These are phyloP conservation scores for Phalanger gymnotis DNA, from an alignment of 2,797 vertebrate species.

Conservation along the genomic window DNA sequence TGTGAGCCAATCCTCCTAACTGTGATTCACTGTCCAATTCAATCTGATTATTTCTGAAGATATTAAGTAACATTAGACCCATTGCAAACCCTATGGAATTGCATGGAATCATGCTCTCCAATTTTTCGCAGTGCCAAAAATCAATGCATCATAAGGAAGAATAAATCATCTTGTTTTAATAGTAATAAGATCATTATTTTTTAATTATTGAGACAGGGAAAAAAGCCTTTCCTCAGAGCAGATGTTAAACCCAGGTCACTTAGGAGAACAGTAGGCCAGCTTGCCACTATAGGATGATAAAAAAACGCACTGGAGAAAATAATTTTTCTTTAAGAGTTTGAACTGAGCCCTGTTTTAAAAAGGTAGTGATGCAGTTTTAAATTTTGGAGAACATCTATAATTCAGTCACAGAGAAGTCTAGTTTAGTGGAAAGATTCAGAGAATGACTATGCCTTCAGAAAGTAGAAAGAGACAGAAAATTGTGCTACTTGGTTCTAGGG, in stretches of 20 bases:
- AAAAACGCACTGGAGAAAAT: slow-evolving; percentile 42
- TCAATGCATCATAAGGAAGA: slow-evolving; percentile 75
- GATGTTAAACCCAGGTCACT: slow-evolving; percentile 77
- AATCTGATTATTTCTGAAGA: slow-evolving; percentile 74
- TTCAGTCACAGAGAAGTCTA: not conserved
- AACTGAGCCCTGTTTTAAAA: slow-evolving; percentile 53
- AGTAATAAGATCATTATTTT: slow-evolving; percentile 79
- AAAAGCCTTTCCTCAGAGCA: slow-evolving; percentile 72
- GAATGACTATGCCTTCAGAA: not conserved
- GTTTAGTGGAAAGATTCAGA: not conserved
- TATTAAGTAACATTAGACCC: slow-evolving; percentile 75
- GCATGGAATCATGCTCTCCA: slow-evolving; percentile 73
- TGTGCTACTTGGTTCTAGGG: not conserved
- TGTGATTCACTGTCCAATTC: slow-evolving; percentile 73
- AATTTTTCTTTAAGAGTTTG: slow-evolving; percentile 21
- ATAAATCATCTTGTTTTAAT: slow-evolving; percentile 80
- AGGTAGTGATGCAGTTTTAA: slow-evolving; percentile 10
- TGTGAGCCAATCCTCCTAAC: slow-evolving; percentile 59
- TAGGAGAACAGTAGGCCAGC: slow-evolving; percentile 73
- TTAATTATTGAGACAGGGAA: slow-evolving; percentile 74
- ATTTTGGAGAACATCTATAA: not conserved
- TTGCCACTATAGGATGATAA: slow-evolving; percentile 58
- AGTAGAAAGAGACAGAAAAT: not conserved
- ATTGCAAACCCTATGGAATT: slow-evolving; percentile 70
- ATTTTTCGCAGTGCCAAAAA: slow-evolving; percentile 72